Conservation (phyloP, 2,888 invertebrate species). For the Clusia tigrina region DNA sequence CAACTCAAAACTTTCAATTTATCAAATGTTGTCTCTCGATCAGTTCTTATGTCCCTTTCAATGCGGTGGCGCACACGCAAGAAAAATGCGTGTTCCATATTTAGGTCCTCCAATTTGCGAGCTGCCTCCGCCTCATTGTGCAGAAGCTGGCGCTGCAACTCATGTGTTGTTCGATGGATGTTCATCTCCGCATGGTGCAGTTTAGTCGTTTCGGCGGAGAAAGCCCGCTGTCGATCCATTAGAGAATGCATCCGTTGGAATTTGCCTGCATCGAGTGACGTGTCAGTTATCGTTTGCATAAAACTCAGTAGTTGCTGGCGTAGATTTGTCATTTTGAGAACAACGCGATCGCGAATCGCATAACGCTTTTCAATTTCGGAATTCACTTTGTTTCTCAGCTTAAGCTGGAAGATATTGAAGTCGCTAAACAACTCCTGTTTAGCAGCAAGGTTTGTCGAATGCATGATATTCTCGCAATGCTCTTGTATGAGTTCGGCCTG, state of each 20-base stretch:
- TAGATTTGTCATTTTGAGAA: conserved; percentile 48
- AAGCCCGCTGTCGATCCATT: conserved; percentile 52
- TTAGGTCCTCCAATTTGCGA: conserved; percentile 46
- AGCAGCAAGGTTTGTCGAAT: conserved; percentile 46
- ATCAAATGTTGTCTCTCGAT: conserved; percentile 46
- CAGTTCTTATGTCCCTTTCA: conserved; percentile 44
- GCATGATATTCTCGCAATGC: conserved; percentile 53
- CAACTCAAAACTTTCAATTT: conserved; percentile 50
- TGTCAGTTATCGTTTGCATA: conserved; percentile 41
- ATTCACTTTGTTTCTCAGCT: conserved; percentile 48
- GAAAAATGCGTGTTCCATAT: conserved; percentile 54
- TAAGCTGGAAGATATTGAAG: conserved; percentile 45
- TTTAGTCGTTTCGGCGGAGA: conserved; percentile 46
- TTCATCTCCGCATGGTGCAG: conserved; percentile 45
- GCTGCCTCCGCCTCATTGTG: conserved; percentile 45
- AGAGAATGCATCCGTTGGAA: conserved; percentile 47
- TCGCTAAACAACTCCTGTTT: conserved; percentile 46
- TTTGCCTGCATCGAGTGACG: conserved; percentile 51
- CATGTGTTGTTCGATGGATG: conserved; percentile 28
- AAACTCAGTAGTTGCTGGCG: conserved; percentile 47
- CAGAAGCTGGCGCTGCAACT: conserved; percentile 43
- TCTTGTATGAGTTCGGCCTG: conserved; percentile 37
- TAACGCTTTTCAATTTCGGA: conserved; percentile 52
- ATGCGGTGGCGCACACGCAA: conserved; percentile 49
- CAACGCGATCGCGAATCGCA: conserved; percentile 46